phyloP scores from a whole-genome alignment of 2,113 vertebrate genomes.

The Romanogobio albipinnatus region DNA sequence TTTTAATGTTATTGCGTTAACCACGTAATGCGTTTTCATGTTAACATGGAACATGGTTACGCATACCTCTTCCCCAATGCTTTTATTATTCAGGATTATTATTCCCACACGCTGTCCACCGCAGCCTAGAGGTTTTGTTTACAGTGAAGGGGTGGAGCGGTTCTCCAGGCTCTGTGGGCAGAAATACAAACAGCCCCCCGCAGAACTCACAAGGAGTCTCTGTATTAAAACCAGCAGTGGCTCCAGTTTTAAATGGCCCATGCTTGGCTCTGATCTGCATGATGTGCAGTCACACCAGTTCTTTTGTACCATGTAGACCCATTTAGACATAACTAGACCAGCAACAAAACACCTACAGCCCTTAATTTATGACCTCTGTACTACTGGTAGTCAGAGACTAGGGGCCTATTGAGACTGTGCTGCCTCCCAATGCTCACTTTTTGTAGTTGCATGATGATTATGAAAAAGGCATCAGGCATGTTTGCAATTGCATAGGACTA shows the following conservation, averaged over 20 bases:
- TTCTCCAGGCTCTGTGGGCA: slow-evolving; percentile 13
- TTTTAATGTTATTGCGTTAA: background rate
- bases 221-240: slow-evolving; percentile 13
- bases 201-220: slow-evolving; percentile 24
- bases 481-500: background rate
- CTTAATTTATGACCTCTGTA: slow-evolving; percentile 6
- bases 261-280: slow-evolving; percentile 1
- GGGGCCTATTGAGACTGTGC: background rate
- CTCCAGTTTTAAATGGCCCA: background rate
- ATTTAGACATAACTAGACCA: background rate
- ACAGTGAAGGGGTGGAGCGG: slow-evolving; percentile 42
- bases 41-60: slow-evolving; percentile 8
- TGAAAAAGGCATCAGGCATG: background rate
- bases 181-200: slow-evolving; percentile 39
- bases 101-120: slow-evolving; percentile 37
- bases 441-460: background rate
- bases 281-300: background rate
- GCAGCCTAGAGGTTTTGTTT: slow-evolving; percentile 37
- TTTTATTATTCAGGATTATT: slow-evolving; percentile 49
- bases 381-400: background rate
- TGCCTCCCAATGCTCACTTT: slow-evolving; percentile 23
- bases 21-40: background rate
- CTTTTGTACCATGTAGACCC: background rate
- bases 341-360: background rate
- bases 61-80: background rate